Base-by-base conservation (phyloP, 2,888 invertebrate species). In the Volucella zonaria region DNA sequence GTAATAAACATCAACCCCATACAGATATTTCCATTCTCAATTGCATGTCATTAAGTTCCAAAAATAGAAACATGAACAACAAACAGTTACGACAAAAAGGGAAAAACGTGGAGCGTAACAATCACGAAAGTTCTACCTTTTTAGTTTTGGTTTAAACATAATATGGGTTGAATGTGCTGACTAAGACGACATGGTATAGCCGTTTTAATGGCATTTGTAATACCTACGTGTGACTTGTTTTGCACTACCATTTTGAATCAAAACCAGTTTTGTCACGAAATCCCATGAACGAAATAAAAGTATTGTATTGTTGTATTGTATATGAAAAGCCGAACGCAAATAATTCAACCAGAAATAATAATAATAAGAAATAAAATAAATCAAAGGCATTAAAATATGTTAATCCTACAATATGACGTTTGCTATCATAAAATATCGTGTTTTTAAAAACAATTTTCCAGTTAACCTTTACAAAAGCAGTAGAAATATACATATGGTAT, bases 151-250 rank as follows among this genome's bases (percentile, higher is more conserved):
- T 31, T 73, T 51, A 43, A 51, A 43, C 54, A 62, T 40, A 49
- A 58, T 49, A 43, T 54, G 73, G 62, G 73, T 73, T 73, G 73
- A 73, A 73, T 73, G 73, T 62, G 73, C 62, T 62, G 52, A 73
- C 61, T 52, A 62, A 45, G 45, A 2, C 62, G 38, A n/a, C n/a
- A 23, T 47, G 42, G 59, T 51, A 14, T 40, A 49, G 38, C 59
- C 18, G 51, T 14, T 51, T 70, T 59, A 66, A 49, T 56, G 52
- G 31, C 59, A 31, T 15, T 15, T 43, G 15, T 58, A 59, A 52
- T 67, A 18, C 31, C 59, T 45, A 18, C 52, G 45, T 68, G 68
- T 68, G 15, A 68, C 61, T 54, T 52, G 67, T 61, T 68, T 40
- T 68, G 62, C 68, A 45, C 54, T 61, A 61, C 18, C 40, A 68